phyloP scores from a whole-genome alignment of 2,888 invertebrate species.

The Scaptomyza parva region DNA sequence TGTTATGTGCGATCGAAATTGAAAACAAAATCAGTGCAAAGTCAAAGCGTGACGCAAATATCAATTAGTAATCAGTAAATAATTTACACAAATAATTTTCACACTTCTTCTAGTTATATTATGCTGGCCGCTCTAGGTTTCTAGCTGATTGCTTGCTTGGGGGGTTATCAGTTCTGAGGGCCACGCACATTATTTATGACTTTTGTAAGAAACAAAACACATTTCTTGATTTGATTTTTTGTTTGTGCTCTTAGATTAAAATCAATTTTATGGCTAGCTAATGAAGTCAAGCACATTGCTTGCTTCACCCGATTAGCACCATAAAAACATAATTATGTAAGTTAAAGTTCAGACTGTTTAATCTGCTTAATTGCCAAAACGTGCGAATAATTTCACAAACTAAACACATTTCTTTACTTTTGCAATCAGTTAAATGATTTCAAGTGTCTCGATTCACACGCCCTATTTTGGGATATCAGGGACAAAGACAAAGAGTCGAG shows the following conservation, averaged over 20 bases:
- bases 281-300: slow-evolving; percentile 30
- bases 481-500: background rate
- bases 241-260: slow-evolving; percentile 32
- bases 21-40: slow-evolving; percentile 64
- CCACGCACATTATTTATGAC: slow-evolving; percentile 38
- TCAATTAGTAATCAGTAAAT: slow-evolving; percentile 63
- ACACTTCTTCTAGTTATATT: slow-evolving; percentile 56
- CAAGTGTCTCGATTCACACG: slow-evolving; percentile 69
- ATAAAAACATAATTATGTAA: slow-evolving; percentile 60
- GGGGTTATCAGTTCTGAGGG: slow-evolving; percentile 45
- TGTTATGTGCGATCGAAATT: slow-evolving; percentile 55
- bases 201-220: slow-evolving; percentile 27
- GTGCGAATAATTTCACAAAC: slow-evolving; percentile 40
- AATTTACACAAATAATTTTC: slow-evolving; percentile 63
- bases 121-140: slow-evolving; percentile 13
- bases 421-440: slow-evolving; percentile 15
- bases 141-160: slow-evolving; percentile 11
- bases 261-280: slow-evolving; percentile 44
- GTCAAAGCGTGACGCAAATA: slow-evolving; percentile 51
- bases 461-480: slow-evolving; percentile 48
- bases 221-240: slow-evolving; percentile 4
- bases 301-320: slow-evolving; percentile 17
- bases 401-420: background rate
- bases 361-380: slow-evolving; percentile 53
- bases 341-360: slow-evolving; percentile 53